Conservation (phyloP, 2,113 vertebrate genomes). For the Heterocephalus glaber region DNA sequence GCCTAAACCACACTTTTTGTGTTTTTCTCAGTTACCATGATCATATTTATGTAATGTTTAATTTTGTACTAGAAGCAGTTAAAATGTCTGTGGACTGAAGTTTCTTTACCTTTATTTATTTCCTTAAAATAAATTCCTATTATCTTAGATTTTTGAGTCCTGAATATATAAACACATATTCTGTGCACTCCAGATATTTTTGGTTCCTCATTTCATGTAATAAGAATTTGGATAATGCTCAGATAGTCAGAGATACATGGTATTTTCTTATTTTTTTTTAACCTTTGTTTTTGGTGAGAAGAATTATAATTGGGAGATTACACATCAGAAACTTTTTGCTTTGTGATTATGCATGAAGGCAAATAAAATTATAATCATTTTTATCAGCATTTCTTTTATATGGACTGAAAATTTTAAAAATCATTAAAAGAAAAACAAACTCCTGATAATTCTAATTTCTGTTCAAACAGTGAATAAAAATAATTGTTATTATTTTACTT, state of each 20-base stretch:
- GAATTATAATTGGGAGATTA: background rate
- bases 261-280: background rate
- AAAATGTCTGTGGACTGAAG: background rate
- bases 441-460: slow-evolving; percentile 27
- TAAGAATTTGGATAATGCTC: background rate
- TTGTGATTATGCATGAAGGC: background rate
- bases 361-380: slow-evolving; percentile 25
- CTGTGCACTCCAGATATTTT: background rate
- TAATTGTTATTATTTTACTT: background rate
- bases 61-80: background rate
- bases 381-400: slow-evolving; percentile 26
- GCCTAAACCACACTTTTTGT: background rate
- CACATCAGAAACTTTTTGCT: background rate
- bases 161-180: background rate
- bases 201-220: background rate
- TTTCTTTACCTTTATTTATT: slow-evolving; percentile 49
- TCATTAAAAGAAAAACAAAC: slow-evolving; percentile 35
- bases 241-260: background rate
- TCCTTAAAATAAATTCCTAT: background rate
- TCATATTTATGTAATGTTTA: background rate
- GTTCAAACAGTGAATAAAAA: slow-evolving; percentile 14
- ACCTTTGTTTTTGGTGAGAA: background rate
- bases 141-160: slow-evolving; percentile 18
- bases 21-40: background rate
- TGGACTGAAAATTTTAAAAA: slow-evolving; percentile 4